Percentiles rank a stretch among this genome's conserved stretches.
These are phyloP conservation scores for Carassius auratus DNA, from an alignment of 2,113 vertebrate species.

Conservation along the genomic window DNA sequence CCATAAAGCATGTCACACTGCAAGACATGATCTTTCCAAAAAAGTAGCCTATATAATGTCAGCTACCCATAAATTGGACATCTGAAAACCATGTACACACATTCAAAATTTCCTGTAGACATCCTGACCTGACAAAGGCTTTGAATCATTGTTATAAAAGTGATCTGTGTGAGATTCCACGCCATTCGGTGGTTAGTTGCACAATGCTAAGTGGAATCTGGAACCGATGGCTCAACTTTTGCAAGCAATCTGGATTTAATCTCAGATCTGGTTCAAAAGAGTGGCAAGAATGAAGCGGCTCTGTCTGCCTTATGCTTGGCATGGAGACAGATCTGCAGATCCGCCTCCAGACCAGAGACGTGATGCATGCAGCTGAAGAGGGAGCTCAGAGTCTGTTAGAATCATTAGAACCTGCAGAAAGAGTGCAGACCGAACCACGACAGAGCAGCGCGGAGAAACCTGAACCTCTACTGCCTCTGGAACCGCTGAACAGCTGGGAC, in stretches of 20 bases:
- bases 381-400: conserved; percentile 39
- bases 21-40: neutral
- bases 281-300: conserved; percentile 18
- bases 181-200: conserved; percentile 25
- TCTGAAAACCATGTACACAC: neutral
- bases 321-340: conserved; percentile 13
- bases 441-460: neutral
- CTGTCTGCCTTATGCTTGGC: conserved; percentile 35
- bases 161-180: conserved; percentile 5
- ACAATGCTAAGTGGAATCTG: conserved; percentile 18
- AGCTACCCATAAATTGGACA: neutral
- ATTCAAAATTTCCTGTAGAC: conserved; percentile 14
- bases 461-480: neutral
- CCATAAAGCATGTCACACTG: neutral
- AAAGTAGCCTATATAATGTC: neutral
- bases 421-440: conserved; percentile 9
- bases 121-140: conserved; percentile 7
- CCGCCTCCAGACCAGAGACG: neutral
- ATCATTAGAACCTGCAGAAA: conserved; percentile 29
- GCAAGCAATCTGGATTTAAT: conserved; percentile 54
- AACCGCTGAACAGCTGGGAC: conserved; percentile 11
- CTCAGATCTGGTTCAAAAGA: conserved; percentile 23
- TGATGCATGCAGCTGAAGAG: conserved; percentile 8
- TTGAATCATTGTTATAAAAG: conserved; percentile 15
- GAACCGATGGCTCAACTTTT: conserved; percentile 41